Evolutionary conservation across 1,140 invertebrate genomes (phyloP), one percentile per base, ranked within the genome.

Genomic region (Pentalonia nigronervosa): DNA sequence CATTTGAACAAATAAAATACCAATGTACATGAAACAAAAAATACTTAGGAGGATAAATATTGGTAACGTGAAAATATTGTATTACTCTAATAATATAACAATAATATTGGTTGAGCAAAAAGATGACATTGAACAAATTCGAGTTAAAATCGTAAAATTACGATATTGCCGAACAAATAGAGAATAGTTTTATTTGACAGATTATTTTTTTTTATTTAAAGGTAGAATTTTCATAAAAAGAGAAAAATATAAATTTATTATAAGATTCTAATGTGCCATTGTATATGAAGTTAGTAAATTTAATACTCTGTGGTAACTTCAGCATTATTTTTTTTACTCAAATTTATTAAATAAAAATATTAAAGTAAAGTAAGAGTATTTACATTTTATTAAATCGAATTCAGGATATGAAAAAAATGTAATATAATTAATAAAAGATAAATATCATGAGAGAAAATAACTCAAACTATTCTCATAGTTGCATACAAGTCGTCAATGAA

Each of bases 31-130:
- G 41, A 90, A 84, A 93, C 41, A 83, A 84, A 84, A 93, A 56
- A 93, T 90, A 90, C 89, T 67, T 90, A 90, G 53, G 67, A 93
- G 91, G 91, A 53, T 50, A 50, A 93, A 84, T 86, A 93, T 93
- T 93, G 91, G 91, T 93, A 93, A 93, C 91, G 76, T 93, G 91
- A 84, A 93, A 92, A 84, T 84, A 93, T 93, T 93, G 81, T 84
- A 84, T 93, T 56, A 84, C 81, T 93, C 48, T 93, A 84, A 84
- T 81, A 84, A 81, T 84, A 93, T 93, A 93, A 93, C 81, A 93
- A 86, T 92, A 76, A 92, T 93, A 83, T 53, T 93, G 91, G 81
- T 93, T 93, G 91, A 93, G 91, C 91, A 93, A 93, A 93, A 93
- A 86, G 81, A 93, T 84, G 76, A 93, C 91, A 84, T 84, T 93